Evolutionary conservation across 2,113 vertebrate species (phyloP).

Genomic region (Eurypyga helias): DNA sequence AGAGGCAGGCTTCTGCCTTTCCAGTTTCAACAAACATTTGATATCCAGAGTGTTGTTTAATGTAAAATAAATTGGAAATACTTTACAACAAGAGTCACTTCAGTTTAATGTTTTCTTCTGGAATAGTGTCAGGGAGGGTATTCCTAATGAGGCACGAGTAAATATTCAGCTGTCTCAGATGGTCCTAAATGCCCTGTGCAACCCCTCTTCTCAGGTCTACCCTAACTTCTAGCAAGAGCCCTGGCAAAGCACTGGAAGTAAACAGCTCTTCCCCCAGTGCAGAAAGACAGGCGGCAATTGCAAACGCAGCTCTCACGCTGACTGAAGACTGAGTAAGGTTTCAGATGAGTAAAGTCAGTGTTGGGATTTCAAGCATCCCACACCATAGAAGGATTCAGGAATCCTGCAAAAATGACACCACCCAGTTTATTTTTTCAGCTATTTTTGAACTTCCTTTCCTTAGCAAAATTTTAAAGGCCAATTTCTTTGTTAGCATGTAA

Average conservation of each 20-base stretch:
- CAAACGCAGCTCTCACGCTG: neutral
- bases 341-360: neutral
- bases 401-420: neutral
- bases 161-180: neutral
- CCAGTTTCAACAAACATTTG: neutral
- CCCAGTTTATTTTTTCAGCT: neutral
- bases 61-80: neutral
- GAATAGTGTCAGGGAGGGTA: neutral
- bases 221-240: neutral
- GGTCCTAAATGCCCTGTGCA: neutral
- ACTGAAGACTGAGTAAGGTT: neutral
- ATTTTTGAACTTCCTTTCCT: conserved; percentile 34
- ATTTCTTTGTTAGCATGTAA: conserved; percentile 14
- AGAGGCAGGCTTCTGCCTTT: neutral
- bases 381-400: neutral
- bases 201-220: neutral
- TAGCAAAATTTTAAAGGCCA: conserved; percentile 20
- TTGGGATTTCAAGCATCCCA: conserved; percentile 23
- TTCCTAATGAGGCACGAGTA: neutral
- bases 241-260: neutral
- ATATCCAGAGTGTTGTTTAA: neutral
- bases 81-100: neutral
- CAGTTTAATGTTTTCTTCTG: neutral
- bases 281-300: neutral
- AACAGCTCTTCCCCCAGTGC: neutral